These are phyloP conservation scores for Vultur gryphus DNA, from an alignment of 2,797 vertebrate species.

Conservation along the genomic window DNA sequence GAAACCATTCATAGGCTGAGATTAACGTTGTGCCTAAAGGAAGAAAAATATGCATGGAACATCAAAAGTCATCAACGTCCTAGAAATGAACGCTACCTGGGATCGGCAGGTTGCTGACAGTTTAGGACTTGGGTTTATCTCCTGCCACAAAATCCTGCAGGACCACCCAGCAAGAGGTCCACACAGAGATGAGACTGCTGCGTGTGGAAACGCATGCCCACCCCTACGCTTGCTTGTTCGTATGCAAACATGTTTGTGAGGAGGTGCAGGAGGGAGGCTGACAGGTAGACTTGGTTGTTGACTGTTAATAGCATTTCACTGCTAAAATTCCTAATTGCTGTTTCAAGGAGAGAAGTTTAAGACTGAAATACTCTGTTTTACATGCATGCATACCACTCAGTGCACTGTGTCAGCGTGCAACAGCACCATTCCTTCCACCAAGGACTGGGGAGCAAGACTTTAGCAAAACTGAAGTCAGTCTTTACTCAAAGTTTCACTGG, in stretches of 20 bases:
- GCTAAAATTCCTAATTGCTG: neutral
- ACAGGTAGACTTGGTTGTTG: neutral
- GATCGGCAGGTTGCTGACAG: neutral
- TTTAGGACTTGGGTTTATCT: neutral
- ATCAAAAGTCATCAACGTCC: neutral
- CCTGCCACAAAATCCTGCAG: neutral
- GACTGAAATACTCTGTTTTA: neutral
- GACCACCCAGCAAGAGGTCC: neutral
- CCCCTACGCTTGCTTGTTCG: fast-evolving
- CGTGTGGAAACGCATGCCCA: fast-evolving
- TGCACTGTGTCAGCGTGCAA: fast-evolving
- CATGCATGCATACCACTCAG: fast-evolving
- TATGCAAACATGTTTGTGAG: fast-evolving
- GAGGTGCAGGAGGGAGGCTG: neutral
- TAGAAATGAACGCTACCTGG: neutral
- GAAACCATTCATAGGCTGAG: neutral
- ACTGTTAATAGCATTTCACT: neutral
- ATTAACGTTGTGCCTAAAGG: neutral
- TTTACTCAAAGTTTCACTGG: neutral
- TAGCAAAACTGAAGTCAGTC: neutral
- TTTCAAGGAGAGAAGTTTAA: neutral
- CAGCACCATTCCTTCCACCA: neutral
- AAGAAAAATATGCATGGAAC: neutral
- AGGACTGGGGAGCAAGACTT: neutral
- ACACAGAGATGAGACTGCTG: neutral